Percentiles rank a stretch among this genome's conserved stretches.
Conservation (phyloP, 64 coral and sea anemone genomes). For the Dendrophyllia cribrosa region DNA sequence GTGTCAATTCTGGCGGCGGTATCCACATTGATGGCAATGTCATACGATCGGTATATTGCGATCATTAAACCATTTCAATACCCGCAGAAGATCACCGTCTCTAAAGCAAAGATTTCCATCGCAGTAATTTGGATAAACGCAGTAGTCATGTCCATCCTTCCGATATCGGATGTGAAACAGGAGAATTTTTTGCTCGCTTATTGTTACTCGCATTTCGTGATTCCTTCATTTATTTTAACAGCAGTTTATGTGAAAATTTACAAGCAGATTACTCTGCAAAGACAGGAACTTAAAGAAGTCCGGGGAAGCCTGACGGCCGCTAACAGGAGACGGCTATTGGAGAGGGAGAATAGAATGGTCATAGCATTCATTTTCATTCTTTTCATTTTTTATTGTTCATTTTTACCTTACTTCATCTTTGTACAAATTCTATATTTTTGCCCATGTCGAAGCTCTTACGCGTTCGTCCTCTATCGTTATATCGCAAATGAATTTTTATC, state of each 20-base stretch:
- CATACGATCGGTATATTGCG: constrained; percentile 39
- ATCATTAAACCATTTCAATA: constrained; percentile 28
- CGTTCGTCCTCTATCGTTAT: neutral
- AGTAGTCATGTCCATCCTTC: constrained; percentile 11
- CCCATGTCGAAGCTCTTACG: neutral
- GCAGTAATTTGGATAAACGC: constrained; percentile 16
- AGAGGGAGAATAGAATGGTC: constrained; percentile 40
- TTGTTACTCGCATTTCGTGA: constrained; percentile 37
- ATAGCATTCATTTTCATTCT: constrained; percentile 5
- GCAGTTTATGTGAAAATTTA: constrained; percentile 27
- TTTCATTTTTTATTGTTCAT: neutral
- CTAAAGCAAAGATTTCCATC: neutral
- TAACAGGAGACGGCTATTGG: neutral
- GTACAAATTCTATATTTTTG: constrained; percentile 32
- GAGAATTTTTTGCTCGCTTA: constrained; percentile 35
- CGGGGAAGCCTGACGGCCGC: neutral
- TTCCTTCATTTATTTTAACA: constrained; percentile 32
- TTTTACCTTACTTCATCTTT: constrained; percentile 30
- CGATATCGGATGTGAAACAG: constrained; percentile 3
- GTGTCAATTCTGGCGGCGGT: constrained; percentile 30
- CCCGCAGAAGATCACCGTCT: neutral
- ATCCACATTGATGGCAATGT: constrained; percentile 36
- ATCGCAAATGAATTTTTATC: constrained; percentile 21
- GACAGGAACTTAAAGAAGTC: constrained; percentile 20
- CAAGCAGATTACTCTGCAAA: neutral